These are phyloP conservation scores for Malthinus flaveolus DNA, from an alignment of 2,888 invertebrate genomes.

Conservation along the genomic window DNA sequence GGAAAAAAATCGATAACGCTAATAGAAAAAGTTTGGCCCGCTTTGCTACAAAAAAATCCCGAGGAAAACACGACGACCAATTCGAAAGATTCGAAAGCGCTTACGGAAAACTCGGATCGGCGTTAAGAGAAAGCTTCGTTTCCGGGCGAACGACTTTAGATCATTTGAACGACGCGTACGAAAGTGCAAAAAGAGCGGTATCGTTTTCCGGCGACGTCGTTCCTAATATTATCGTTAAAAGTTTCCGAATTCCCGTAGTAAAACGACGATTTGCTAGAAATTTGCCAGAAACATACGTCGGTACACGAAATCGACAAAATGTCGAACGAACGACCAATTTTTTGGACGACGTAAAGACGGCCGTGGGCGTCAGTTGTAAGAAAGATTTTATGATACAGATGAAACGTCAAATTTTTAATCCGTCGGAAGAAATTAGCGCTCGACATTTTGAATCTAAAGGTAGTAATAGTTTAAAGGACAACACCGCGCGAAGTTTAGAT, in stretches of 20 bases:
- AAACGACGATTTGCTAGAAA: conserved; percentile 4
- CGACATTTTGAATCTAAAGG: neutral
- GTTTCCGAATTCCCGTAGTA: conserved; percentile 34
- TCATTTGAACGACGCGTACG: conserved; percentile 47
- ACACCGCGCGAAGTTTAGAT: neutral
- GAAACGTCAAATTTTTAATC: conserved; percentile 9
- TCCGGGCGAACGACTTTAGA: conserved; percentile 47
- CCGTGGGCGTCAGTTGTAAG: conserved; percentile 26
- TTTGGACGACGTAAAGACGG: conserved; percentile 25
- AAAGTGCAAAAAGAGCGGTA: conserved; percentile 45
- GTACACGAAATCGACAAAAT: neutral
- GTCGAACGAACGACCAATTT: conserved; percentile 17
- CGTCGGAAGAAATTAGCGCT: neutral
- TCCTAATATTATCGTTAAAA: conserved; percentile 43
- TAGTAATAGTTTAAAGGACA: neutral
- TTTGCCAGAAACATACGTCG: neutral
- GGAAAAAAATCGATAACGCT: neutral
- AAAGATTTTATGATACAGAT: conserved; percentile 31
- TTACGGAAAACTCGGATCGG: conserved; percentile 42
- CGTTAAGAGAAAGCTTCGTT: conserved; percentile 46
- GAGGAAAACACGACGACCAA: conserved; percentile 3
- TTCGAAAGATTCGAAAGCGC: conserved; percentile 12
- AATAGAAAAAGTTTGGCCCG: neutral
- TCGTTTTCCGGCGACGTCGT: conserved; percentile 38
- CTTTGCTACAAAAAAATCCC: neutral